phyloP scores from a whole-genome alignment of 2,113 vertebrate species.

The Platichthys stellatus region DNA sequence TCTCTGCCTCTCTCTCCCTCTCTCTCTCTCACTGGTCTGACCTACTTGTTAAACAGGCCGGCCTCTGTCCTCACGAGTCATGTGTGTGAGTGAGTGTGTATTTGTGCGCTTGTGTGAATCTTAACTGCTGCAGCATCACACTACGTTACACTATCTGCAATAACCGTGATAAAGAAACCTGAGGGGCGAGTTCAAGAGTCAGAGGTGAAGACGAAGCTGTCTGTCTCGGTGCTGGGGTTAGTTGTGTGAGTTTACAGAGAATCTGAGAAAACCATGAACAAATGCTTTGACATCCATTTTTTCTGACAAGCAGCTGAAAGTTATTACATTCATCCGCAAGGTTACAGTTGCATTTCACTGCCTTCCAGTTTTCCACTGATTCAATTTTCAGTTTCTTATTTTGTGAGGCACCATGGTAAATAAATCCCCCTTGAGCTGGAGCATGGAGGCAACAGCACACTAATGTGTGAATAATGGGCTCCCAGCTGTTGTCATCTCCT shows the following conservation, averaged over 20 bases:
- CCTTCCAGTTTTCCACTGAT: constrained; percentile 4
- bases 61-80: constrained; percentile 79
- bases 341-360: constrained; percentile 10
- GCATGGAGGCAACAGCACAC: constrained; percentile 18
- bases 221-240: neutral
- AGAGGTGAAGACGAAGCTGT: constrained; percentile 12
- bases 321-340: neutral
- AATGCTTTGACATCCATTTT: neutral
- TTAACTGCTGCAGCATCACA: constrained; percentile 48
- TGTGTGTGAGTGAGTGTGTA: constrained; percentile 58
- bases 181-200: constrained; percentile 8
- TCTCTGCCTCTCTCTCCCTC: constrained; percentile 28
- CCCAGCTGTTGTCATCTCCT: constrained; percentile 36
- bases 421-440: constrained; percentile 28
- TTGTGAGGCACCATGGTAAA: constrained; percentile 25
- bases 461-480: constrained; percentile 39
- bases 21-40: constrained; percentile 68
- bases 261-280: neutral
- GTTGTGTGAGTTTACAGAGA: neutral
- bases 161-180: constrained; percentile 19
- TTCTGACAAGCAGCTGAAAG: constrained; percentile 11
- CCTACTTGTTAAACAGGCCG: constrained; percentile 81
- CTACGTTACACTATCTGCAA: constrained; percentile 20
- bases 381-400: constrained; percentile 3
- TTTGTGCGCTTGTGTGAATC: constrained; percentile 57